Evolutionary conservation across 2,888 invertebrate species (phyloP), one percentile per base, ranked within the genome.

Genomic region (Tetranychus truncatus): DNA sequence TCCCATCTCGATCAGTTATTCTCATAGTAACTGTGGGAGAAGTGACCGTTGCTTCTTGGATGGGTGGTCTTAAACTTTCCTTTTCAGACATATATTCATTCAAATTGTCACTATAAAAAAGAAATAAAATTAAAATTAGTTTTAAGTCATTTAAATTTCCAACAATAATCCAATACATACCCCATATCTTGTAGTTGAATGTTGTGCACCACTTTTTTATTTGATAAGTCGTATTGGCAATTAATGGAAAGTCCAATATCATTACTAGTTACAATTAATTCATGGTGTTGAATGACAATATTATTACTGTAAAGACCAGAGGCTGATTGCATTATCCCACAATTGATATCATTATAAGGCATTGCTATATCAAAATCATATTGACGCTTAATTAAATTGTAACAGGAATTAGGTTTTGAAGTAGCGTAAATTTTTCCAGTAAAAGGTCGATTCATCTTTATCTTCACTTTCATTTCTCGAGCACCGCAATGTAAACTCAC

Each of bases 371-470:
- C 92, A 82, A 95, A 95, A 83, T 93, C 92, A 77, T 94, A 85
- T 78, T 91, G 89, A 81, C 89, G 90, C 81, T 90, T 89, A 75
- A 95, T 90, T 82, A 94, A 92, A 78, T 90, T 88, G 67, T 93
- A 90, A 83, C 94, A 95, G 45, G 92, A 91, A 83, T 92, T 92
- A 74, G 94, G 94, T 79, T 92, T 91, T 77, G 92, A 92, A 83
- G 94, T 94, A 77, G 92, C 93, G 84, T 95, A 95, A 79, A 95
- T 91, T 84, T 94, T 94, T 79, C 94, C 94, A 82, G 91, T 91
- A 85, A 94, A 94, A 76, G 94, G 85, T 83, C 91, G 92, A 79
- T 91, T 92, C 75, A 94, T 94, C 83, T 91, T 91, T 81, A 94
- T 92, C 79, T 89, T 88, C 66, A 93, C 92, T 76, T 93, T 88